Evolutionary conservation across 2,113 vertebrate species (phyloP), one percentile per base, ranked within the genome.

Genomic region (Hemicordylus capensis): DNA sequence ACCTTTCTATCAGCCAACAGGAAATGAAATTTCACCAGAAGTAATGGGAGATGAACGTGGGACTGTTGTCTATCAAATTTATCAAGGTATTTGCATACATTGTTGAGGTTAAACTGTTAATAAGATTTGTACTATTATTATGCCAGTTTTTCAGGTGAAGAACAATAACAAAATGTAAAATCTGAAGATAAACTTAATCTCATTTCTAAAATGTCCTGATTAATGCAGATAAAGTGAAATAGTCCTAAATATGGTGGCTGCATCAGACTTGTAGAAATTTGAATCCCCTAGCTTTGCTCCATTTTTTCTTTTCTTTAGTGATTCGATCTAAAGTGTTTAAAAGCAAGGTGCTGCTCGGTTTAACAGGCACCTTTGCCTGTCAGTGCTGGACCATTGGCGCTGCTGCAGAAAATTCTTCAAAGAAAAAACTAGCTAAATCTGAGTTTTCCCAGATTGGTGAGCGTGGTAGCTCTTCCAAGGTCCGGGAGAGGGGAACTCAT

Each of bases 1-100:
- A 92, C 94, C 95, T 11, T 98, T 99, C 93, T 98, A 98, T 91
- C 95, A 97, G 78, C 89, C 92, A 79, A 94, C 84, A 1, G 96
- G 95, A 44, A 82, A 76, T 0, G 95, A 98, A 90, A 85, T 64
- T 51, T n/a, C 89, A 9, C 96, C 95, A 0, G 76, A 93, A 75
- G 24, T 93, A 80, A 76, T 81, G 0, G 19, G 87, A 22, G 94
- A 97, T n/a, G 94, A 96, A 73, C 95, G 54, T 84, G 97, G 97
- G 86, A 96, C 92, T 0, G 6, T 97, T 0, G 97, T 98, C 8
- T 99, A 97, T 93, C 94, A 95, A 44, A 95, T 93, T 83, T 94
- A 95, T 67, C 88, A 95, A 92, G 97, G 98, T 99, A 97, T 59
- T 78, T 39, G 84, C 64, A 46, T 61, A 69, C 1, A 44, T 56